Evolutionary conservation across 2,888 invertebrate species (phyloP).

Genomic region (Lapara coniferarum): DNA sequence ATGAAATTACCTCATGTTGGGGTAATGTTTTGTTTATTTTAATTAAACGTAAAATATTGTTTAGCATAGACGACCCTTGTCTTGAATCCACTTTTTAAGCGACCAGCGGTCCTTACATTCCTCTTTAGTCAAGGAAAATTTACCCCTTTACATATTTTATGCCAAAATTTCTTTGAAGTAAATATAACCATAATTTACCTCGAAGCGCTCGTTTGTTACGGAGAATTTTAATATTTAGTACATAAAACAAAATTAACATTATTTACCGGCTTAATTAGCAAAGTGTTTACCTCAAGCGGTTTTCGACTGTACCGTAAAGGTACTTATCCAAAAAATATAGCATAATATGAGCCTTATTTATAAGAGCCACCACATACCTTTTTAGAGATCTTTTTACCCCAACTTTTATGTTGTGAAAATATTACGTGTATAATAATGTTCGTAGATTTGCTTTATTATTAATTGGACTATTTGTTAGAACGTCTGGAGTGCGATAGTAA

Average conservation of each 20-base stretch:
- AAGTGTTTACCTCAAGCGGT: neutral
- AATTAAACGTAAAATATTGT: no score
- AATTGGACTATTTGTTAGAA: no score
- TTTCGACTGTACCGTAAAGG: neutral
- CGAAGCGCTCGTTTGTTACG: slow-evolving; percentile 12
- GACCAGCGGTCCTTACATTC: neutral
- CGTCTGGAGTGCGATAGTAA: no score
- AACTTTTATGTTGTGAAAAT: slow-evolving; percentile 6
- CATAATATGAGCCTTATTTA: neutral
- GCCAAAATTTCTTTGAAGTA: neutral
- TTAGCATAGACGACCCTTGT: neutral
- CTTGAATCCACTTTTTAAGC: neutral
- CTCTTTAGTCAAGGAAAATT: neutral
- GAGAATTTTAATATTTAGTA: neutral
- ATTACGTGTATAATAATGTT: neutral
- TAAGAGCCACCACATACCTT: neutral
- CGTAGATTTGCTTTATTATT: neutral
- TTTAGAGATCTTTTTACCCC: neutral
- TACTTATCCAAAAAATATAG: neutral
- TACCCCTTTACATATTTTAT: neutral
- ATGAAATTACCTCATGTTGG: no score
- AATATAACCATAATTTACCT: slow-evolving; percentile 8
- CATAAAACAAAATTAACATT: neutral
- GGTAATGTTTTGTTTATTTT: no score
- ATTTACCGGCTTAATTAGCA: neutral